Conservation (phyloP, 2,888 invertebrate species). For the Ichneumoninae sp. region DNA sequence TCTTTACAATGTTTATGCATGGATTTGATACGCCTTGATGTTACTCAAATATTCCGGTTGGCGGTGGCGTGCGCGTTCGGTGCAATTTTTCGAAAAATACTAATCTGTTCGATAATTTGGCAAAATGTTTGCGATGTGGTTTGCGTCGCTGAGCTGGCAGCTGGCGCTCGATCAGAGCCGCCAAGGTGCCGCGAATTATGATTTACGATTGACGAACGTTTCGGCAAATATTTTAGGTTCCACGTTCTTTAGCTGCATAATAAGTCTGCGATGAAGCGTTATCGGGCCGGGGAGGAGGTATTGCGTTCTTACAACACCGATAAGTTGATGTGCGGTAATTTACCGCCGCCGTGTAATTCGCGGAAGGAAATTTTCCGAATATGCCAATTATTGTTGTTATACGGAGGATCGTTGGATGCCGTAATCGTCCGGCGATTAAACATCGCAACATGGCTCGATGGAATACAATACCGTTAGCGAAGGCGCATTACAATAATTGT, state of each 20-base stretch:
- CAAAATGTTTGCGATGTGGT: background rate
- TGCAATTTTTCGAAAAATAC: background rate
- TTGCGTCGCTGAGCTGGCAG: too few relatives aligned
- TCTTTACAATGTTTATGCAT: background rate
- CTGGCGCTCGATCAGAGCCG: background rate
- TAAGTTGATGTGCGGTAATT: conserved; percentile 31
- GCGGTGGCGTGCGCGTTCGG: background rate
- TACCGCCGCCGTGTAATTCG: conserved; percentile 27
- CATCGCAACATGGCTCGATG: background rate
- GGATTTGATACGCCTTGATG: background rate
- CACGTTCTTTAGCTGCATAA: background rate
- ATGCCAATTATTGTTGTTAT: conserved; percentile 28
- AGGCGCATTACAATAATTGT: background rate
- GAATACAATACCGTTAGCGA: background rate
- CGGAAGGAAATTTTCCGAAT: conserved; percentile 50
- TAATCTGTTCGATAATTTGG: too few relatives aligned
- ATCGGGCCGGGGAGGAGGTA: conserved; percentile 27
- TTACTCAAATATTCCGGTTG: background rate
- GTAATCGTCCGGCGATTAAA: background rate
- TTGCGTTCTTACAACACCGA: conserved; percentile 29
- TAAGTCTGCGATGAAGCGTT: conserved; percentile 11
- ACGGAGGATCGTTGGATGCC: background rate
- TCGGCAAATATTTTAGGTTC: background rate
- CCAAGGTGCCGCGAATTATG: background rate
- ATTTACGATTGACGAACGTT: background rate